Percentiles rank a stretch among this genome's conserved stretches.
Conservation (phyloP, 2,888 invertebrate genomes). For the Drosophila melanosoma region DNA sequence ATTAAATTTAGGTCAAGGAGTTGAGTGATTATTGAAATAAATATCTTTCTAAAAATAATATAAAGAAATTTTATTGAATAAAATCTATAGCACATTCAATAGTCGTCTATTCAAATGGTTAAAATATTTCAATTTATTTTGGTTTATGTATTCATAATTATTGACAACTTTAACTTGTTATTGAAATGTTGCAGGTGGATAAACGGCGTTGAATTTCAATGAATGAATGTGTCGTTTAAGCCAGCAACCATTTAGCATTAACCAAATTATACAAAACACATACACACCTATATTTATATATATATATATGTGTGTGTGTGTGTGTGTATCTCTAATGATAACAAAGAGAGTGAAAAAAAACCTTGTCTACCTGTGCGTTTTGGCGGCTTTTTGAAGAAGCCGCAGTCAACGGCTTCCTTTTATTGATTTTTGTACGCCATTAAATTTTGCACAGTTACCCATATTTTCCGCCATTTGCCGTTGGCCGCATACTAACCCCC, state of each 20-base stretch:
- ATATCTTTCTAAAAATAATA: rapidly evolving
- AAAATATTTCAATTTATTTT: background rate
- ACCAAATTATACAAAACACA: slow-evolving; percentile 29
- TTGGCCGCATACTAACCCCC: slow-evolving; percentile 44
- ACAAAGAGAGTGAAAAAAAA: background rate
- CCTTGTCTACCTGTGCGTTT: slow-evolving; percentile 43
- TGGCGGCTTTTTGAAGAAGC: slow-evolving; percentile 17
- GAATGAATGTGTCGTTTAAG: slow-evolving; percentile 30
- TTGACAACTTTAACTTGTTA: slow-evolving; percentile 43
- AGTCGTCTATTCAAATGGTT: slow-evolving; percentile 6
- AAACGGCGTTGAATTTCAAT: slow-evolving; percentile 36
- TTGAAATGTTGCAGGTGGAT: slow-evolving; percentile 37
- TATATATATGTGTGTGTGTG: background rate
- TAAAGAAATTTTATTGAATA: background rate
- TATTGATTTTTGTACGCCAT: slow-evolving; percentile 81
- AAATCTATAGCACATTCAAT: slow-evolving; percentile 14
- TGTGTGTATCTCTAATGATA: slow-evolving; percentile 5
- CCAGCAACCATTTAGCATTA: slow-evolving; percentile 46
- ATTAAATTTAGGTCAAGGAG: background rate
- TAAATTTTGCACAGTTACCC: slow-evolving; percentile 82
- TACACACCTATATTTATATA: background rate
- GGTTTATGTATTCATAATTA: slow-evolving; percentile 13
- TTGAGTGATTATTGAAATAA: rapidly evolving
- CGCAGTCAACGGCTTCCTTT: slow-evolving; percentile 58
- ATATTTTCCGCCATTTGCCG: slow-evolving; percentile 80